A percentile compares a stretch with the other conserved stretches of the same genome.
Conservation (phyloP, 2,113 vertebrate genomes). For the Ameiurus melas region DNA sequence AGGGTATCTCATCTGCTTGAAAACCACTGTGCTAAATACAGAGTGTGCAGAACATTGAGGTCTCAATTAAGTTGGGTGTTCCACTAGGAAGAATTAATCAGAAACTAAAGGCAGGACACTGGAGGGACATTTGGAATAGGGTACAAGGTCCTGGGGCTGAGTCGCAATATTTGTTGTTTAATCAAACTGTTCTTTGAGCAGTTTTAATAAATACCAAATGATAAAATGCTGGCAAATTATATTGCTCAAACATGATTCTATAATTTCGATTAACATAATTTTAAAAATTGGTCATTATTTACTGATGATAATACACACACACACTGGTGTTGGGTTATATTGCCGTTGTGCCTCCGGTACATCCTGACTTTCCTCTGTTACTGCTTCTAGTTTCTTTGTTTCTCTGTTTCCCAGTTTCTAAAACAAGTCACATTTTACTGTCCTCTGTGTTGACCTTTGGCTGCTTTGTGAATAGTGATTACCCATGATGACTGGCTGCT, state of each 20-base stretch:
- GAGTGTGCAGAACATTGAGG: not conserved
- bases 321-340: not conserved
- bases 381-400: not conserved
- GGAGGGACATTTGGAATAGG: not conserved
- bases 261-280: not conserved
- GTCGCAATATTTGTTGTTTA: not conserved
- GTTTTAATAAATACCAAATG: not conserved
- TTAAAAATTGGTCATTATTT: not conserved
- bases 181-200: not conserved
- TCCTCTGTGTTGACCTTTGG: not conserved
- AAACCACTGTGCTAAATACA: not conserved
- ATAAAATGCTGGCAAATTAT: not conserved
- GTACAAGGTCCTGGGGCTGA: not conserved
- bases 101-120: not conserved
- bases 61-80: not conserved
- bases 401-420: not conserved
- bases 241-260: not conserved
- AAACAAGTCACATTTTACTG: constrained; percentile 7
- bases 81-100: not conserved
- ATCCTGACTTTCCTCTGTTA: not conserved
- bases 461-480: constrained; percentile 12
- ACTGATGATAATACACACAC: not conserved
- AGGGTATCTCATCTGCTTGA: not conserved
- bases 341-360: not conserved
- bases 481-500: not conserved